phyloP scores from a whole-genome alignment of 2,113 vertebrate genomes.

The Symphodus melops region DNA sequence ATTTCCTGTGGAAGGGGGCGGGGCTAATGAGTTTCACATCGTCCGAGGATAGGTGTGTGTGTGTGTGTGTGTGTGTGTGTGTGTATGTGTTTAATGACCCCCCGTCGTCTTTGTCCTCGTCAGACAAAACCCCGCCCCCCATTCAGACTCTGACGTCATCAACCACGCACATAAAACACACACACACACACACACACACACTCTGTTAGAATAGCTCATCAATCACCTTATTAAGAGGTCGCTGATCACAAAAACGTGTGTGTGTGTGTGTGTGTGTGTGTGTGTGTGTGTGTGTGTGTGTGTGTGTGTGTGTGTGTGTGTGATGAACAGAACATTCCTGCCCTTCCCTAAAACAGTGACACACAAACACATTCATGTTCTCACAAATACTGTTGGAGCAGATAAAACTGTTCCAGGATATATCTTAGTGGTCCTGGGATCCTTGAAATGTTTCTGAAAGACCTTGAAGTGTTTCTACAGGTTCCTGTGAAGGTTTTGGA shows the following conservation, averaged over 20 bases:
- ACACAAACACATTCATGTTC: neutral
- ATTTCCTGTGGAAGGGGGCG: constrained; percentile 64
- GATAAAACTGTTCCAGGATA: too few relatives aligned
- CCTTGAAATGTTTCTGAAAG: too few relatives aligned
- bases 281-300: too few relatives aligned
- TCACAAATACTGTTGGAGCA: neutral
- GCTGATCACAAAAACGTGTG: constrained; percentile 21
- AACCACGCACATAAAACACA: constrained; percentile 26
- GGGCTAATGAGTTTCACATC: constrained; percentile 39
- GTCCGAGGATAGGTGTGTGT: constrained; percentile 22
- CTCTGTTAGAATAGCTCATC: constrained; percentile 35
- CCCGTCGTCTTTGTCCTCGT: constrained; percentile 58
- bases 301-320: too few relatives aligned
- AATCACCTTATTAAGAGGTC: constrained; percentile 48
- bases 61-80: constrained; percentile 30
- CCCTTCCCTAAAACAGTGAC: neutral
- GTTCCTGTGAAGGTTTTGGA: too few relatives aligned
- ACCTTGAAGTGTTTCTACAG: too few relatives aligned
- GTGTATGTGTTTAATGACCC: constrained; percentile 59
- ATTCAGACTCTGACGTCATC: constrained; percentile 68
- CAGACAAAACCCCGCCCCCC: constrained; percentile 46
- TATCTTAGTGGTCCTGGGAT: too few relatives aligned
- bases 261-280: constrained; percentile 25
- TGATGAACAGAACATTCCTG: constrained; percentile 21
- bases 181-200: constrained; percentile 19